Evolutionary conservation across 2,888 invertebrate genomes (phyloP), one percentile per base, ranked within the genome.

Genomic region (Dicyrtoma fusca): DNA sequence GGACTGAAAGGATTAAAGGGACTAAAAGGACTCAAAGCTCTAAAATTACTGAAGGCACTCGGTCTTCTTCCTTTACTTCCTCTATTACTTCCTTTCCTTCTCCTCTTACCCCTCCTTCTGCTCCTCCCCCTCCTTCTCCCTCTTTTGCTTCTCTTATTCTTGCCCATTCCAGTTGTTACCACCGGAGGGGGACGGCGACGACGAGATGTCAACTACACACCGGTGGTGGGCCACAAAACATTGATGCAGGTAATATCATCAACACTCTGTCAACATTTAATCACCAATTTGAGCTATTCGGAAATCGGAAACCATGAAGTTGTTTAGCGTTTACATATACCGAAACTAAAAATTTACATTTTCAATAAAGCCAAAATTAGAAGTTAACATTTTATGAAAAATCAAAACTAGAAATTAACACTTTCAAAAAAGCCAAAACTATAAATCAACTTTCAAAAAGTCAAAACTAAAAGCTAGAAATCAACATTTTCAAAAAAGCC

Each of bases 1-100:
- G 79, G 79, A 26, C 71, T 78, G 0, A 76, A 77, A 51, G 78
- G 77, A 25, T 66, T 78, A 0, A 76, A 77, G 47, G 78, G 77
- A 26, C 69, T 79, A 0, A 79, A 78, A 34, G 77, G 75, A 19
- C 45, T 79, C n/a, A 79, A 79, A 63, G 78, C 74, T 6, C 59
- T 79, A 64, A 79, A 79, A 59, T 57, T 71, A 17, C 59, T 75
- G 0, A 76, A 76, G 61, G 75, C 74, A 11, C 45, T 78, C 4
- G 77, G 77, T 19, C 69, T 79, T 19, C 45, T 72, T 14, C 74
- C 75, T 0, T 14, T 77, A 4, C 47, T 64, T 6, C 75, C 77
- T 10, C 63, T 78, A 14, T 45, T 75, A 0, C 63, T 74, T 19
- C 76, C 77, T 8, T 68, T 77, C 8, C 57, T 77, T 1, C 69